Evolutionary conservation across 2,113 vertebrate genomes (phyloP).

Genomic region (Gavia stellata): DNA sequence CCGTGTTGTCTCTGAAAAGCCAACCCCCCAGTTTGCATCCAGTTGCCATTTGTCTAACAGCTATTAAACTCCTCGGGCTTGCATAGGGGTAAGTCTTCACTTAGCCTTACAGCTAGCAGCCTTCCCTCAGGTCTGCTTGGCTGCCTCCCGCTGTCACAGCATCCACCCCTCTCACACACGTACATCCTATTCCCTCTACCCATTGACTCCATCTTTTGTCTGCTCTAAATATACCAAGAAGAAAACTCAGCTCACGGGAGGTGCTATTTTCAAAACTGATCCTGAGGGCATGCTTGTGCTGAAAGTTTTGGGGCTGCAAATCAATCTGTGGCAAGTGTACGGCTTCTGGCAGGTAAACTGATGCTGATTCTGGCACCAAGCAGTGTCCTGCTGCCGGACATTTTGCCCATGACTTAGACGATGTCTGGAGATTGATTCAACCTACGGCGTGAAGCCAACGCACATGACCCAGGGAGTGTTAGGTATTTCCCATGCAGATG

Average conservation of each 20-base stretch:
- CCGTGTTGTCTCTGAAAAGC: not conserved
- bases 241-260: not conserved
- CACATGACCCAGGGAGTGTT: not conserved
- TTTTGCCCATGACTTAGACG: not conserved
- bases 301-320: not conserved
- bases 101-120: not conserved
- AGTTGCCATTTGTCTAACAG: not conserved
- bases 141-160: not conserved
- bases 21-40: not conserved
- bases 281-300: not conserved
- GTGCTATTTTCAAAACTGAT: not conserved
- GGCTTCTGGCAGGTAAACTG: not conserved
- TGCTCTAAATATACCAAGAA: not conserved
- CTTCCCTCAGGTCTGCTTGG: not conserved
- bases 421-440: not conserved
- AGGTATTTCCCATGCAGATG: not conserved
- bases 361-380: not conserved
- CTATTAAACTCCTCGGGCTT: not conserved
- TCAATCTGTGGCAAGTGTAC: not conserved
- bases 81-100: not conserved
- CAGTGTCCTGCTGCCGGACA: not conserved
- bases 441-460: not conserved
- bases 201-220: not conserved
- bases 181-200: not conserved
- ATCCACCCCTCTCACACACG: fast-evolving